Conservation (phyloP, 2,797 vertebrate species). For the Tenualosa thibaudeaui region DNA sequence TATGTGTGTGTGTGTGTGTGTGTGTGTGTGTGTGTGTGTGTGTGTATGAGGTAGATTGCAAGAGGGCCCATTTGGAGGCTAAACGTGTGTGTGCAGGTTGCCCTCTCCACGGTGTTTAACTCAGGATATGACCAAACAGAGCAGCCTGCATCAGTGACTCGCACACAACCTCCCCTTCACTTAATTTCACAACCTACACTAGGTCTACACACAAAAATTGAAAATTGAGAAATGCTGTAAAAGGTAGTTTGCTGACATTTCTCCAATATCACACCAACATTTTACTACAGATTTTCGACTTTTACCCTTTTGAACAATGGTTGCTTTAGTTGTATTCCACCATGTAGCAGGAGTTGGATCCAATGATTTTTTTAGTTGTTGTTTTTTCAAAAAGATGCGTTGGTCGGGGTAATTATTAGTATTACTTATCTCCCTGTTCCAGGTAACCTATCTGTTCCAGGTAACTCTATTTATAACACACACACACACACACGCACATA, state of each 20-base stretch:
- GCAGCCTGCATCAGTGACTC: slow-evolving; percentile 46
- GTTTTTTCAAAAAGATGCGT: too few species aligned
- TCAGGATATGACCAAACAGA: slow-evolving; percentile 35
- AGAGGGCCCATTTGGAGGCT: slow-evolving; percentile 32
- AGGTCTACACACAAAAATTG: not conserved
- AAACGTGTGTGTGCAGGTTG: slow-evolving; percentile 69
- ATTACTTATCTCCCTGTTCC: too few species aligned
- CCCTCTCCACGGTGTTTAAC: slow-evolving; percentile 39
- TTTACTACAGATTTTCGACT: not conserved
- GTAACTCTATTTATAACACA: not conserved
- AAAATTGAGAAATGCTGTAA: too few species aligned
- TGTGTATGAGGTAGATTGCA: slow-evolving; percentile 16
- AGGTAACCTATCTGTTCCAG: not conserved
- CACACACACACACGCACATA: not conserved
- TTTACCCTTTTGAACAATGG: not conserved
- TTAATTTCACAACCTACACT: slow-evolving; percentile 29
- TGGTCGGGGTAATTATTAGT: too few species aligned
- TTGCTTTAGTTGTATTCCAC: too few species aligned
- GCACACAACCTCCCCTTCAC: not conserved
- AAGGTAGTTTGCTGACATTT: not conserved
- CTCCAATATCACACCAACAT: not conserved
- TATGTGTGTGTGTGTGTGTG: slow-evolving; percentile 5
- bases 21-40: slow-evolving; percentile 15
- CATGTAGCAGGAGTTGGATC: too few species aligned
- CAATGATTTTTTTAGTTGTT: too few species aligned